phyloP scores from a whole-genome alignment of 2,888 invertebrate species.

The Magallana nippona region DNA sequence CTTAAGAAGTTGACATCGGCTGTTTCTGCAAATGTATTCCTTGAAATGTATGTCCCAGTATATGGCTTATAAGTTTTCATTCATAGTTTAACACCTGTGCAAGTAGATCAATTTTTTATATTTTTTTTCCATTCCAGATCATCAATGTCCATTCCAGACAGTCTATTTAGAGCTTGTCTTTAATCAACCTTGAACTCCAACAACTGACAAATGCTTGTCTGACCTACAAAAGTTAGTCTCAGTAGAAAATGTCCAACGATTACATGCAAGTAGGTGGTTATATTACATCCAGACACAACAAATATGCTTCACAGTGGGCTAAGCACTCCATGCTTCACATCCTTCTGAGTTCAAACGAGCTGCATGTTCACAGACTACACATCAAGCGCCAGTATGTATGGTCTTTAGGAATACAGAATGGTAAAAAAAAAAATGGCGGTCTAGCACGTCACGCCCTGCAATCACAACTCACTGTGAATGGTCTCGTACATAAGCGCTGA shows the following conservation, averaged over 20 bases:
- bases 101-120: neutral
- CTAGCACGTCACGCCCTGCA: conserved; percentile 34
- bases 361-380: conserved; percentile 16
- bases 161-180: conserved; percentile 13
- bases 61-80: neutral
- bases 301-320: neutral
- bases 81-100: conserved; percentile 1
- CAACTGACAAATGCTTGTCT: conserved; percentile 27
- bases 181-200: conserved; percentile 29
- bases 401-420: conserved; percentile 19
- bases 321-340: conserved; percentile 21
- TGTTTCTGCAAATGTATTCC: neutral
- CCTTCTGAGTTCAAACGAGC: conserved; percentile 11
- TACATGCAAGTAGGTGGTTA: conserved; percentile 16
- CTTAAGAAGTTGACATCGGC: neutral
- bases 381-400: conserved; percentile 24
- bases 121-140: neutral
- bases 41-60: neutral
- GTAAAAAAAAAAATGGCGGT: conserved; percentile 31
- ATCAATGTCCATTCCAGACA: conserved; percentile 22
- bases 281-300: conserved; percentile 36
- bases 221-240: conserved; percentile 24
- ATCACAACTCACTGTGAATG: conserved; percentile 34
- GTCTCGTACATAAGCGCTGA: conserved; percentile 4
- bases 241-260: conserved; percentile 19